A percentile compares a stretch with the other conserved stretches of the same genome.
Conservation (phyloP, 2,888 invertebrate species). For the Andrena flavipes region DNA sequence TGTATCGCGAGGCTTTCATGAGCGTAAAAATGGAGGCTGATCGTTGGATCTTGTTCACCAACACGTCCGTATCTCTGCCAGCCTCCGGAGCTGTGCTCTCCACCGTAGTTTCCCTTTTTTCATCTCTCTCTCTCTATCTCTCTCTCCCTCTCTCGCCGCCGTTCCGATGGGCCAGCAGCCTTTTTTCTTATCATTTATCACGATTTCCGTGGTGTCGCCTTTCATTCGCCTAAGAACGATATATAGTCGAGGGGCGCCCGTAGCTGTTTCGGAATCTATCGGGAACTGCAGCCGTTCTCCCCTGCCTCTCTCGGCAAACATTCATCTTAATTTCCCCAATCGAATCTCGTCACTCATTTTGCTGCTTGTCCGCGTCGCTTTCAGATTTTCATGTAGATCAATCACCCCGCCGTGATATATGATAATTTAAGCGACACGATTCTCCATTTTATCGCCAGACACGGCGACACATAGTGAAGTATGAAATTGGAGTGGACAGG, state of each 20-base stretch:
- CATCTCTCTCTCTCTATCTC: not conserved
- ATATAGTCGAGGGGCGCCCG: constrained; percentile 25
- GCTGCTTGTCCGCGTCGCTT: not conserved
- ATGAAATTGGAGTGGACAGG: no score
- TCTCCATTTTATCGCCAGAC: not conserved
- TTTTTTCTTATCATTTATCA: constrained; percentile 48
- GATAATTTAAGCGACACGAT: not conserved
- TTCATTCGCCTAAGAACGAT: constrained; percentile 45
- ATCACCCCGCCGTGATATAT: not conserved
- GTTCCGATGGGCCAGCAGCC: not conserved
- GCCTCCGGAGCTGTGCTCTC: no score
- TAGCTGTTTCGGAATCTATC: constrained; percentile 37
- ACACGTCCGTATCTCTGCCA: not conserved
- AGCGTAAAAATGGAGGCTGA: constrained; percentile 56
- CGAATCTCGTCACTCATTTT: constrained; percentile 27
- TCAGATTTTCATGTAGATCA: not conserved
- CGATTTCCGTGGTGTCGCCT: constrained; percentile 37
- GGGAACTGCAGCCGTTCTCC: constrained; percentile 11
- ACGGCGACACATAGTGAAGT: no score
- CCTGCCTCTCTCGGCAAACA: not conserved
- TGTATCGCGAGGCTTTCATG: constrained; percentile 8
- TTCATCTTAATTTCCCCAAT: constrained; percentile 46
- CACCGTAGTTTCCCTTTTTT: not conserved
- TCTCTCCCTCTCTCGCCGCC: not conserved
- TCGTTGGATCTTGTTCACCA: constrained; percentile 28